Base-by-base conservation (phyloP, 1,140 invertebrate genomes). In the Pseudomyrmex dendroicus region DNA sequence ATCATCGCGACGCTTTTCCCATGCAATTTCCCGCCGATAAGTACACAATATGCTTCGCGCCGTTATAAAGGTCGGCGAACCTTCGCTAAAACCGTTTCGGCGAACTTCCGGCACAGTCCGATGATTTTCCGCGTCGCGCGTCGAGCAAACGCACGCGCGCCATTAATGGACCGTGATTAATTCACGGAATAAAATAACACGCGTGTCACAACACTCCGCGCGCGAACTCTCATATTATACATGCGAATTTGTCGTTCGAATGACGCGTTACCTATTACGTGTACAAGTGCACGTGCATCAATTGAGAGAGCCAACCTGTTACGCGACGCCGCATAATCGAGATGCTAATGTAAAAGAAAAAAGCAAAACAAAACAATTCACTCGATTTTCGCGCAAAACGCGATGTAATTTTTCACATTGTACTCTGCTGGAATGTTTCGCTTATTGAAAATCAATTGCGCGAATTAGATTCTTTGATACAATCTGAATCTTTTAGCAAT, bases 111-210 rank as follows among this genome's bases (percentile, higher is more conserved):
- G 50, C 22, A 56, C 22, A 56, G 48, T 46, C 48, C 35, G 64
- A 78, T 70, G 76, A 78, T 78, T 78, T 70, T 78, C 76, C 76
- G 54, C 56, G 15, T 2, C 57, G 59, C 59, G 20, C 44, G 62
- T 9, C 4, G n/a, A 9, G n/a, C 61, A 1, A 10, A n/a, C n/a
- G 50, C 48, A n/a, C 62, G n/a, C 74, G 15, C 54, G 35, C 4
- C 63, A 66, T 80, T 80, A 80, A 80, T 80, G 54, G 76, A 80
- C 54, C 76, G 54, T 80, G 76, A 22, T 72, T 72, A 80, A 80
- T 80, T 80, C 76, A 44, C 15, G 44, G 20, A 50, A 80, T 80
- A 80, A 80, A 80, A 70, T 80, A 80, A 59, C 54, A 59, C 54
- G 54, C 54, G 25, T 35, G 35, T 35, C 35, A 5, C 35, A 35